Evolutionary conservation across 2,113 vertebrate species (phyloP).

Genomic region (Dasyurus viverrinus): DNA sequence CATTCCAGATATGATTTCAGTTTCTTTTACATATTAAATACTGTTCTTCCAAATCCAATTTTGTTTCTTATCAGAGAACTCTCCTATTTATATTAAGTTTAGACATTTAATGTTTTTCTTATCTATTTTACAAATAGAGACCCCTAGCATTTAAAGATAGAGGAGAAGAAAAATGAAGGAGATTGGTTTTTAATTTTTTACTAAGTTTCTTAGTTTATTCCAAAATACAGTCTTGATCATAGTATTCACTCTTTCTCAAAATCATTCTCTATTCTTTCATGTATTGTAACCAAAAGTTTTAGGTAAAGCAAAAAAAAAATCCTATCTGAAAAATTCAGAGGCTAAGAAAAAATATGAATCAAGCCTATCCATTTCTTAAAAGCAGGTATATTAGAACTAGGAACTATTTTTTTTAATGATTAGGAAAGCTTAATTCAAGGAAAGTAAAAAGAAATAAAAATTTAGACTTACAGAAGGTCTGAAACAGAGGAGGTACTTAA

Average conservation of each 20-base stretch:
- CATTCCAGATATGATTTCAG: constrained; percentile 3
- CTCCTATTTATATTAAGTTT: background rate
- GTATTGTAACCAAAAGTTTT: background rate
- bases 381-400: background rate
- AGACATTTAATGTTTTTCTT: background rate
- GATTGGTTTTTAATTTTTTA: background rate
- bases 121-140: background rate
- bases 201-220: background rate
- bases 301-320: background rate
- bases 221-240: background rate
- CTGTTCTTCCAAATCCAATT: background rate
- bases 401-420: background rate
- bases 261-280: background rate
- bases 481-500: background rate
- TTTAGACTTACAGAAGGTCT: background rate
- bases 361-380: background rate
- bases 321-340: background rate
- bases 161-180: background rate
- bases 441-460: background rate
- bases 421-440: background rate
- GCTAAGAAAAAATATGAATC: background rate
- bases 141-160: background rate
- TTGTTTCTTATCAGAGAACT: background rate
- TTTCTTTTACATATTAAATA: constrained; percentile 33
- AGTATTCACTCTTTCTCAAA: background rate